These are phyloP conservation scores for Pelusios castaneus DNA, from an alignment of 2,113 vertebrate genomes.

Conservation along the genomic window DNA sequence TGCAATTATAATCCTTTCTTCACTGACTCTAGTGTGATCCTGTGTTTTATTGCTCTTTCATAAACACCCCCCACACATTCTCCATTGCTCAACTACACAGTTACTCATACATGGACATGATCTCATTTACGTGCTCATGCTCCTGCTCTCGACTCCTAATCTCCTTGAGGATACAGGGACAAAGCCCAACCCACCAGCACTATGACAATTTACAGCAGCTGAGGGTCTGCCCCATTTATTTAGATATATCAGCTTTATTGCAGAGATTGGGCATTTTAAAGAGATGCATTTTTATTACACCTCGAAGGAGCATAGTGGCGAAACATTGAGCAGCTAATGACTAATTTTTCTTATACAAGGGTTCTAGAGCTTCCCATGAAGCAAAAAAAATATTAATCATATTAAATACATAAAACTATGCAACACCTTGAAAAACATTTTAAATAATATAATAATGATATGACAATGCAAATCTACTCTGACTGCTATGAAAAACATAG, in stretches of 20 bases:
- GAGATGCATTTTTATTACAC: neutral
- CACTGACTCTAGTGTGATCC: neutral
- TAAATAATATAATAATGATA: neutral
- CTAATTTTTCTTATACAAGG: neutral
- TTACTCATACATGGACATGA: neutral
- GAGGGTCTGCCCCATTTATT: neutral
- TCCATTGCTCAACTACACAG: neutral
- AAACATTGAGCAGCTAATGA: neutral
- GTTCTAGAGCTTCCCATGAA: neutral
- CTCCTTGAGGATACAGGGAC: neutral
- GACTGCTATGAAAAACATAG: neutral
- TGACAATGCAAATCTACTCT: neutral
- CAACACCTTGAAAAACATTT: neutral
- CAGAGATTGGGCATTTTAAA: neutral
- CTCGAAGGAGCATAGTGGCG: neutral
- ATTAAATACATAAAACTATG: neutral
- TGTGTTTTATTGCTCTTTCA: neutral
- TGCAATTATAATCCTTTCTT: neutral
- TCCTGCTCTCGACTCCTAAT: no score
- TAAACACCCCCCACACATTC: conserved; percentile 1
- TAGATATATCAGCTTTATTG: neutral
- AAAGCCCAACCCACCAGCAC: neutral
- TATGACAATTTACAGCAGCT: neutral
- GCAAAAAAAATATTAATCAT: neutral
- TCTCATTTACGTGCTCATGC: no score